A percentile compares a stretch with the other conserved stretches of the same genome.
Conservation (phyloP, 1,140 invertebrate genomes). For the Halictus rubicundus region DNA sequence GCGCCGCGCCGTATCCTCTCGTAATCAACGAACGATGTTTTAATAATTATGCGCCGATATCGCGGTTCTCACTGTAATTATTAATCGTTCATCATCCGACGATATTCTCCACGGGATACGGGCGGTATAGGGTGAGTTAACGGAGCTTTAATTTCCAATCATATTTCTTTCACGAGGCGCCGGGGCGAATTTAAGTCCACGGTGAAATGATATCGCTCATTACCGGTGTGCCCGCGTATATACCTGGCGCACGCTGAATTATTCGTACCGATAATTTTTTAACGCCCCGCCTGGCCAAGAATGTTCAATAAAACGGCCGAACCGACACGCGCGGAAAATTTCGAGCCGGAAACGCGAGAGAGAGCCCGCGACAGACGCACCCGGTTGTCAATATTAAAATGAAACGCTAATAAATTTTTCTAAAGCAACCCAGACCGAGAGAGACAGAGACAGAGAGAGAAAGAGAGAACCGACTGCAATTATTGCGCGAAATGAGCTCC, state of each 20-base stretch:
- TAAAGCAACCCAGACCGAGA: neutral
- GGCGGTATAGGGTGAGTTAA: neutral
- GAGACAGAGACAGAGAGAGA: no score
- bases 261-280: neutral
- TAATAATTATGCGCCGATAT: conserved; percentile 46
- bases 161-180: neutral
- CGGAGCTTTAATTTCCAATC: neutral
- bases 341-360: neutral
- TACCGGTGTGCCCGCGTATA: neutral
- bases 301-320: conserved; percentile 25
- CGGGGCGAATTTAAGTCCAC: neutral
- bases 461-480: neutral
- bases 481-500: conserved; percentile 22
- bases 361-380: neutral
- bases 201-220: neutral
- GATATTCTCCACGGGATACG: neutral
- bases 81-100: conserved; percentile 2
- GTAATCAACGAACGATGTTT: conserved; percentile 26
- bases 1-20: neutral
- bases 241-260: no score
- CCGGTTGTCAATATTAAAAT: conserved; percentile 24
- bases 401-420: conserved; percentile 44
- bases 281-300: neutral
- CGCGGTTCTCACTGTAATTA: conserved; percentile 5
- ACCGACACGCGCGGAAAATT: no score